Evolutionary conservation across 2,888 invertebrate genomes (phyloP).

Genomic region (Andrena minutula): DNA sequence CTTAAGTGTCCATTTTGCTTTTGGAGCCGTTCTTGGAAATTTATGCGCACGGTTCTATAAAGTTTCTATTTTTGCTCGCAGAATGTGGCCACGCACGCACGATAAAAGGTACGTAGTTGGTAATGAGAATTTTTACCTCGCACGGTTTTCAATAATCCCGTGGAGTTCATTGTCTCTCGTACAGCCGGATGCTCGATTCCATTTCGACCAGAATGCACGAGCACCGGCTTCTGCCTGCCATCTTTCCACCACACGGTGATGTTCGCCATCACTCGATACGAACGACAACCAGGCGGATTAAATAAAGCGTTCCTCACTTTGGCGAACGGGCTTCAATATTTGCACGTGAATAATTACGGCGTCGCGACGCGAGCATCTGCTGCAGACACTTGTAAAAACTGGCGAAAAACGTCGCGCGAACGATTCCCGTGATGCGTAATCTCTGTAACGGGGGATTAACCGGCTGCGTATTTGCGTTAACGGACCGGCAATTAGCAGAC

Average conservation of each 20-base stretch:
- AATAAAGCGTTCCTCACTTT: constrained; percentile 49
- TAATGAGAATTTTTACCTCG: background rate
- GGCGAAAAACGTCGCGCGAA: constrained; percentile 12
- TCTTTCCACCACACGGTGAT: constrained; percentile 25
- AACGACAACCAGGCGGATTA: constrained; percentile 22
- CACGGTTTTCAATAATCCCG: background rate
- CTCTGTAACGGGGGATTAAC: constrained; percentile 19
- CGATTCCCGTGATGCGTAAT: constrained; percentile 20
- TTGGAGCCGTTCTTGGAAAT: background rate
- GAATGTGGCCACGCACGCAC: too few relatives aligned
- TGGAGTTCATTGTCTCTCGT: background rate
- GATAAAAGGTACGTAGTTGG: background rate
- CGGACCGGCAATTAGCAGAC: constrained; percentile 30
- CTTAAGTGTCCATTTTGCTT: background rate
- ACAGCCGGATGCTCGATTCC: background rate
- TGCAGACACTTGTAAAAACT: constrained; percentile 52
- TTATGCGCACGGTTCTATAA: too few relatives aligned
- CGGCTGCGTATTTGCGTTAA: constrained; percentile 24
- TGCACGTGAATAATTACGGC: constrained; percentile 58
- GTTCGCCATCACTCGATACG: constrained; percentile 52
- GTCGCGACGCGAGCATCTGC: constrained; percentile 40
- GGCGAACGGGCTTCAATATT: constrained; percentile 38
- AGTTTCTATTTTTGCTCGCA: too few relatives aligned
- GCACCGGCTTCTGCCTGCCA: constrained; percentile 14
- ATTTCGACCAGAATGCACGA: background rate